Evolutionary conservation across 37 sponge, comb jelly and placozoan species (phyloP).

Genomic region (Beroe forskalii): DNA sequence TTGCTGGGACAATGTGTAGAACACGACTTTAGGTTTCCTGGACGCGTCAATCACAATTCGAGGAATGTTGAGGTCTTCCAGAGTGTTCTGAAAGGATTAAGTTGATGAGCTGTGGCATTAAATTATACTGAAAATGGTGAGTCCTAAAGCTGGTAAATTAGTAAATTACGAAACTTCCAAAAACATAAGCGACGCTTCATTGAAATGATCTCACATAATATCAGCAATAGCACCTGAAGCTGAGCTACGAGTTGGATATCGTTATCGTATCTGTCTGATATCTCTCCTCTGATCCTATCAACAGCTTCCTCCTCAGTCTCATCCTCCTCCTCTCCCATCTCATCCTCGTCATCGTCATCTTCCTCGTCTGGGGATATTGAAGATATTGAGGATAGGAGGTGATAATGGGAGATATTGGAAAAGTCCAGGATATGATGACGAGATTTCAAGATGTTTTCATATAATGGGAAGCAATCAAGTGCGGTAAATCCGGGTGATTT

Average conservation of each 20-base stretch:
- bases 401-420: too few species aligned
- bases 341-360: slow-evolving; percentile 14
- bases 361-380: slow-evolving; percentile 36
- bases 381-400: too few species aligned
- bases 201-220: too few species aligned
- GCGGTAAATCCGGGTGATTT: too few species aligned
- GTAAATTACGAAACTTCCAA: too few species aligned
- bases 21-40: slow-evolving; percentile 72
- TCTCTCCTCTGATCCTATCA: slow-evolving; percentile 72
- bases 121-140: too few species aligned
- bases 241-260: slow-evolving; percentile 71
- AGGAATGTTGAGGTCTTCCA: slow-evolving; percentile 77
- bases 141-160: too few species aligned
- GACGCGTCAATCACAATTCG: slow-evolving; percentile 70
- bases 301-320: slow-evolving; percentile 69
- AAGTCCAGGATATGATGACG: too few species aligned
- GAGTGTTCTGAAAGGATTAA: slow-evolving; percentile 71
- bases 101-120: background rate
- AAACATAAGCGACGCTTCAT: too few species aligned
- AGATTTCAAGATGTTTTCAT: too few species aligned
- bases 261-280: slow-evolving; percentile 82
- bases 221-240: background rate
- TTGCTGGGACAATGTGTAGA: slow-evolving; percentile 69
- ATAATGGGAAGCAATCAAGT: too few species aligned
- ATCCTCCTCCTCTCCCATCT: too few species aligned